phyloP scores from a whole-genome alignment of 2,888 invertebrate species.

The Rhogogaster chlorosoma region DNA sequence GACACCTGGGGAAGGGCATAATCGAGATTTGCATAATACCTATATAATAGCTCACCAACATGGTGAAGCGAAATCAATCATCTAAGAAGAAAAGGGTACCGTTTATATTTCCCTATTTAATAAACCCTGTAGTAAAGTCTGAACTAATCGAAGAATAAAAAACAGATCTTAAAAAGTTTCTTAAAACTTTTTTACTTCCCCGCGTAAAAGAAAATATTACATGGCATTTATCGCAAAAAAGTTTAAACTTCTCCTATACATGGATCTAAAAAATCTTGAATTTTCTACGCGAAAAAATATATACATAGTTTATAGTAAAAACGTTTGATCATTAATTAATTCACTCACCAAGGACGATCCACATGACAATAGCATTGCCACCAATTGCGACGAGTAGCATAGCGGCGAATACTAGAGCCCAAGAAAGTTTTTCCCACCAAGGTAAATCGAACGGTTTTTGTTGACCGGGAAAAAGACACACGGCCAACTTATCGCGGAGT shows the following conservation, averaged over 20 bases:
- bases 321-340: not conserved
- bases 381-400: conserved; percentile 91
- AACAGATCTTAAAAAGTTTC: not conserved
- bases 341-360: conserved; percentile 92
- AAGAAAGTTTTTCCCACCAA: conserved; percentile 84
- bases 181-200: not conserved
- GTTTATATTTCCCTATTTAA: not conserved
- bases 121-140: not conserved
- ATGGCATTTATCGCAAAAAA: not conserved
- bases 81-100: not conserved
- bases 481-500: conserved; percentile 60
- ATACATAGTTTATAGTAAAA: not conserved
- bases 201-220: not conserved
- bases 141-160: not conserved
- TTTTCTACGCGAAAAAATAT: not conserved
- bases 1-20: not conserved
- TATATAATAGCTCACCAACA: not conserved
- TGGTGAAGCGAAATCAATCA: not conserved
- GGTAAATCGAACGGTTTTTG: conserved; percentile 79
- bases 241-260: not conserved
- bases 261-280: not conserved
- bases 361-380: conserved; percentile 94
- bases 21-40: not conserved
- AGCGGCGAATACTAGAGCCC: conserved; percentile 87
- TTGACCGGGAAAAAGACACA: conserved; percentile 63